A percentile compares a stretch with the other conserved stretches of the same genome.
Conservation (phyloP, 2,797 vertebrate genomes). For the Florisuga fusca region DNA sequence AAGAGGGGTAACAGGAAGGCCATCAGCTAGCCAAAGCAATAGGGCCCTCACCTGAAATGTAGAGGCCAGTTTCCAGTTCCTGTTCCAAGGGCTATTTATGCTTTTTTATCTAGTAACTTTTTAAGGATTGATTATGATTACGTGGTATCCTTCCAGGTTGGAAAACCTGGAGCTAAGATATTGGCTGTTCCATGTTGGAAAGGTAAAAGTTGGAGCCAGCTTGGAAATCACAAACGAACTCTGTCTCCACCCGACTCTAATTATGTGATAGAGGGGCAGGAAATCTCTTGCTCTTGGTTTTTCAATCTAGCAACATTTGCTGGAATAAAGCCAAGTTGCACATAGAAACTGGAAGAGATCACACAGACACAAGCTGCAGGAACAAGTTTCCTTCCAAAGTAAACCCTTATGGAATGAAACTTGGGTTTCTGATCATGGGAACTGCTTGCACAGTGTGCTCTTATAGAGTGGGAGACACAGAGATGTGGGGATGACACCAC, state of each 20-base stretch:
- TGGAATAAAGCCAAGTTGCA: slow-evolving; percentile 29
- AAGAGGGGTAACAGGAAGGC: neutral
- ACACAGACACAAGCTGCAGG: neutral
- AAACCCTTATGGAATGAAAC: slow-evolving; percentile 47
- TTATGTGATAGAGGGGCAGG: neutral
- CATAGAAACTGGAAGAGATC: neutral
- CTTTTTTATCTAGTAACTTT: neutral
- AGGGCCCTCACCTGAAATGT: neutral
- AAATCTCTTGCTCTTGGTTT: slow-evolving; percentile 14
- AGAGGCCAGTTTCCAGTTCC: slow-evolving; percentile 31
- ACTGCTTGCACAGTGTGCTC: neutral
- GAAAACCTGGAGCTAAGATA: neutral
- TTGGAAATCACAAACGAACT: neutral
- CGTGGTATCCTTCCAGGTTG: neutral
- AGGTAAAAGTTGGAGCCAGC: neutral
- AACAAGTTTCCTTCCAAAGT: slow-evolving; percentile 50
- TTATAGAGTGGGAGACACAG: neutral
- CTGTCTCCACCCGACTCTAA: neutral
- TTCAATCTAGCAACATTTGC: slow-evolving; percentile 8
- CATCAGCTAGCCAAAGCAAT: neutral
- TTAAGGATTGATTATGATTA: neutral
- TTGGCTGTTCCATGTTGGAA: accelerated
- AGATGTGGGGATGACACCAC: neutral
- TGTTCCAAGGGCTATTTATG: slow-evolving; percentile 54
- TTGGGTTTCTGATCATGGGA: slow-evolving; percentile 23